phyloP scores from a whole-genome alignment of 2,113 vertebrate genomes.

The Delphinapterus leucas region DNA sequence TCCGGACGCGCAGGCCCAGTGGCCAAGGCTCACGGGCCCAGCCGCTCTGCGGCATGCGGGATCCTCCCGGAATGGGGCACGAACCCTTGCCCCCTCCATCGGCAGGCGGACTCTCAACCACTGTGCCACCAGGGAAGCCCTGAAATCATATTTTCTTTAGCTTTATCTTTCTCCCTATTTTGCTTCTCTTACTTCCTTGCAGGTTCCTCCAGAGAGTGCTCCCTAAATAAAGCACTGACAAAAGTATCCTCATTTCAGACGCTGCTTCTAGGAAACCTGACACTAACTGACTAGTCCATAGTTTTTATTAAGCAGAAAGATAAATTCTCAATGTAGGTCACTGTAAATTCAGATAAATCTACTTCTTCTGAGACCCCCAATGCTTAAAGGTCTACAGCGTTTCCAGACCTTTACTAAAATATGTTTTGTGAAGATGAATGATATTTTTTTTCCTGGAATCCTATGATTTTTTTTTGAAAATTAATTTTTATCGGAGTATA shows the following conservation, averaged over 20 bases:
- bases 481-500: neutral
- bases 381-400: neutral
- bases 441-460: neutral
- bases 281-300: neutral
- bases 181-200: neutral
- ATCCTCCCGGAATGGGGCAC: too few species aligned
- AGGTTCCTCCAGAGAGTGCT: neutral
- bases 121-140: too few species aligned
- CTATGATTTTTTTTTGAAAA: neutral
- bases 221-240: neutral
- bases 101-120: too few species aligned
- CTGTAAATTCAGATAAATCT: neutral
- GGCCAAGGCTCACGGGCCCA: too few species aligned
- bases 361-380: neutral
- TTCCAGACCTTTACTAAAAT: neutral
- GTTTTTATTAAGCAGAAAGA: neutral
- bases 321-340: neutral
- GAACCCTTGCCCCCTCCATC: accelerated
- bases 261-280: neutral
- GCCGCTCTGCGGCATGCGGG: too few species aligned
- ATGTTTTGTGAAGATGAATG: neutral
- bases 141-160: neutral
- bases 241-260: neutral
- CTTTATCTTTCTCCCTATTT: neutral
- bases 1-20: accelerated